Conservation (phyloP, 2,113 vertebrate genomes). For the Phalacrocorax brasilianus region DNA sequence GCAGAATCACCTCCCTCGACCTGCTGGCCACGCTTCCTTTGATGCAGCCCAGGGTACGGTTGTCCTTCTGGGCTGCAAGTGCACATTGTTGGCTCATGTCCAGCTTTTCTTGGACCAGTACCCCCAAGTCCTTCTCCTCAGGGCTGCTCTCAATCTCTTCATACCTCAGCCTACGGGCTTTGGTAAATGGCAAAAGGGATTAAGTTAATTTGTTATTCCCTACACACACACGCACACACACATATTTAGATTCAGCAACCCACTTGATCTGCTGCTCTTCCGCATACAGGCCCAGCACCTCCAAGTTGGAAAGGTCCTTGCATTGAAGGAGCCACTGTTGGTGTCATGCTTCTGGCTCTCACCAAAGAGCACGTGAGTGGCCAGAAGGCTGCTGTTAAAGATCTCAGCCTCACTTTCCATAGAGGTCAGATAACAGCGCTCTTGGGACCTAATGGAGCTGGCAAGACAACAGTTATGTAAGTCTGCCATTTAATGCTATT, state of each 20-base stretch:
- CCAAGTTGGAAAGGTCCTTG: neutral
- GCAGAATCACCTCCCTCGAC: no score
- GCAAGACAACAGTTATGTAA: slow-evolving; percentile 76
- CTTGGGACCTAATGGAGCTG: slow-evolving; percentile 72
- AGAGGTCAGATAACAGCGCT: slow-evolving; percentile 70
- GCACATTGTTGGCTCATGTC: no score
- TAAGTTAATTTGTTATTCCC: neutral
- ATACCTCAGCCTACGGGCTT: neutral
- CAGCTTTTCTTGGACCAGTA: no score
- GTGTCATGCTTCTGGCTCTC: slow-evolving; percentile 56
- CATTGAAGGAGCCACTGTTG: neutral
- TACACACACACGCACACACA: fast-evolving
- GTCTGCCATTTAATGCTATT: neutral
- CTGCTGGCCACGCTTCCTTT: no score
- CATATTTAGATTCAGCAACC: neutral
- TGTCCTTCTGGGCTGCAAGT: no score
- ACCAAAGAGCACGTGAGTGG: slow-evolving; percentile 49
- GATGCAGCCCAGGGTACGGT: no score
- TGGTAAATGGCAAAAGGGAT: neutral
- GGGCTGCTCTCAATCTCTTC: no score
- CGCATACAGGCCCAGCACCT: neutral
- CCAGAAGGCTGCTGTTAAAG: slow-evolving; percentile 41
- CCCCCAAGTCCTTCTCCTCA: no score
- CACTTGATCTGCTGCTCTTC: neutral
- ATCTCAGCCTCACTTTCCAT: slow-evolving; percentile 71